phyloP scores from a whole-genome alignment of 1,140 invertebrate species.

The Grapholita molesta region DNA sequence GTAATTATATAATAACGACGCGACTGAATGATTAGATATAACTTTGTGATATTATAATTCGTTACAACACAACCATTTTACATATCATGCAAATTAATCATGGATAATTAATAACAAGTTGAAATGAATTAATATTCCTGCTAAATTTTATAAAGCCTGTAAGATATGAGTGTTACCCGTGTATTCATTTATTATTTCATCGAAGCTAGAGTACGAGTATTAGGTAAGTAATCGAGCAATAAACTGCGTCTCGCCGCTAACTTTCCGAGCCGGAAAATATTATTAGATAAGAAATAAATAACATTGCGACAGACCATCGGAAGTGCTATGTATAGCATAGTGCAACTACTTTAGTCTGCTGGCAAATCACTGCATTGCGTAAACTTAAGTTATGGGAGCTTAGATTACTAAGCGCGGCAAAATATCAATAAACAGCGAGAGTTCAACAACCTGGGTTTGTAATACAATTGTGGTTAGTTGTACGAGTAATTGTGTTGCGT shows the following conservation, averaged over 20 bases:
- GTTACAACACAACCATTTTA: too few species aligned
- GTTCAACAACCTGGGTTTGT: constrained; percentile 4
- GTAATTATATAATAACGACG: background rate
- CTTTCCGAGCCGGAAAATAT: background rate
- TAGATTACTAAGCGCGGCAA: constrained; percentile 5
- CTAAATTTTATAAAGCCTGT: too few species aligned
- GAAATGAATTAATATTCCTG: too few species aligned
- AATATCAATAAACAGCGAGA: constrained; percentile 7
- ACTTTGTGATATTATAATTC: too few species aligned
- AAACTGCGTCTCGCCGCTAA: background rate
- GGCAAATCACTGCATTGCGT: background rate
- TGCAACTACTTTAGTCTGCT: background rate
- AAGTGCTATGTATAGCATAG: background rate
- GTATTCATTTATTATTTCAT: background rate
- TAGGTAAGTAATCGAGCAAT: background rate
- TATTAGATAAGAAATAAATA: constrained; percentile 15
- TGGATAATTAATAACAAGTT: too few species aligned
- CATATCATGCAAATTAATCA: background rate
- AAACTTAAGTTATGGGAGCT: background rate
- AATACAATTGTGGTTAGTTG: background rate
- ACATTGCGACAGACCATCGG: background rate
- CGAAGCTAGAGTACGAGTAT: too few species aligned
- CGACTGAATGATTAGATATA: background rate
- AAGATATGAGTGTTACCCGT: background rate
- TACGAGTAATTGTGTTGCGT: background rate